Evolutionary conservation across 2,113 vertebrate species (phyloP).

Genomic region (Motacilla alba): DNA sequence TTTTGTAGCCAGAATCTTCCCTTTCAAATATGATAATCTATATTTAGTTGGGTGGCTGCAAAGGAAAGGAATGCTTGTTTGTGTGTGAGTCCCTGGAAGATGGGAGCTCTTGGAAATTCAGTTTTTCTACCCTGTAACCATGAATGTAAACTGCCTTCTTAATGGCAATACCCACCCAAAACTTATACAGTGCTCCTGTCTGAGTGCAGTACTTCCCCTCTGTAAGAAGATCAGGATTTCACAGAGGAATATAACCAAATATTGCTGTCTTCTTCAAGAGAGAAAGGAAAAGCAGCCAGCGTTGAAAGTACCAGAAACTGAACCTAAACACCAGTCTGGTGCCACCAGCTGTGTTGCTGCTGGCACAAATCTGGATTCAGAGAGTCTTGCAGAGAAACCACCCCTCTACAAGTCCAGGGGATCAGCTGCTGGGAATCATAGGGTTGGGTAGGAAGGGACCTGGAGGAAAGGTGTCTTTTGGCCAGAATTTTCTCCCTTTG

Average conservation of each 20-base stretch:
- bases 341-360: not conserved
- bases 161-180: not conserved
- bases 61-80: not conserved
- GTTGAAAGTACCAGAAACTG: not conserved
- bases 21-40: not conserved
- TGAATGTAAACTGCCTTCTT: not conserved
- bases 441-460: not conserved
- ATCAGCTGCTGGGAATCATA: not conserved
- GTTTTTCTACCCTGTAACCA: not conserved
- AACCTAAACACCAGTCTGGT: not conserved
- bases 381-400: not conserved
- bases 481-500: not conserved
- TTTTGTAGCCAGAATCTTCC: not conserved
- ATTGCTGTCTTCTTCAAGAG: not conserved
- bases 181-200: accelerated
- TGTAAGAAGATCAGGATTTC: not conserved
- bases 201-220: not conserved
- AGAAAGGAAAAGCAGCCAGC: not conserved
- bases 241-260: not conserved
- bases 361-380: not conserved
- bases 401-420: not conserved
- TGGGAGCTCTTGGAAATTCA: not conserved
- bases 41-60: not conserved
- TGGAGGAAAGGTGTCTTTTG: not conserved
- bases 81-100: not conserved